A percentile compares a stretch with the other conserved stretches of the same genome.
phyloP scores from a whole-genome alignment of 2,888 invertebrate species.

The Sarcophaga carnaria region DNA sequence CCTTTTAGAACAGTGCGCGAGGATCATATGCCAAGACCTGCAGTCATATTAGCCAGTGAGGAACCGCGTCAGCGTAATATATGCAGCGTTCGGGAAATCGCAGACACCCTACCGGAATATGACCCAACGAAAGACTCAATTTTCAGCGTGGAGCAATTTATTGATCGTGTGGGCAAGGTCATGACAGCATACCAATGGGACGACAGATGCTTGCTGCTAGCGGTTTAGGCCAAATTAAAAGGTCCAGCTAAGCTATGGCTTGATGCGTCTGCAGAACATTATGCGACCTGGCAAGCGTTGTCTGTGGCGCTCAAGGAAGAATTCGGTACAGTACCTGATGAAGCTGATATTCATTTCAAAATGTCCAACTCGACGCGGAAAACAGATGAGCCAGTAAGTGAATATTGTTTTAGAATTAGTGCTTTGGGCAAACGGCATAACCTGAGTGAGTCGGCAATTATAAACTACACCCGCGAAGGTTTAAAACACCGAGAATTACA shows the following conservation, averaged over 20 bases:
- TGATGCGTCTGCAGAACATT: slow-evolving; percentile 14
- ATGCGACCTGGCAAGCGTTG: not conserved
- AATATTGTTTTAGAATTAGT: slow-evolving; percentile 2
- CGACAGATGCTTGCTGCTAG: slow-evolving; percentile 44
- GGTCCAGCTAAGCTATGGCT: slow-evolving; percentile 48
- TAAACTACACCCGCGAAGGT: slow-evolving; percentile 55
- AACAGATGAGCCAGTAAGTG: slow-evolving; percentile 24
- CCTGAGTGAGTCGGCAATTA: slow-evolving; percentile 41
- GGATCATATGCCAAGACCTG: not conserved
- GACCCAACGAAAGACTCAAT: too few species aligned
- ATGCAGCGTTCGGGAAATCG: too few species aligned
- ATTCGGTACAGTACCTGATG: slow-evolving; percentile 11
- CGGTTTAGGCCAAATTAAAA: slow-evolving; percentile 43
- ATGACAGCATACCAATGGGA: slow-evolving; percentile 43
- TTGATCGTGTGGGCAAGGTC: slow-evolving; percentile 18
- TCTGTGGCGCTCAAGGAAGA: too few species aligned
- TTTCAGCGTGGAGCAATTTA: slow-evolving; percentile 38
- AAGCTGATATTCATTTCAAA: slow-evolving; percentile 53
- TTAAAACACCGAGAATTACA: slow-evolving; percentile 51
- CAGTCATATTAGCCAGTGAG: not conserved
- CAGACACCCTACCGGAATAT: too few species aligned
- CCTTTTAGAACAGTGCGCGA: too few species aligned
- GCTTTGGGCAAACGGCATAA: slow-evolving; percentile 40
- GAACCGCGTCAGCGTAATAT: too few species aligned
- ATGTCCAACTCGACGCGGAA: slow-evolving; percentile 31